Evolutionary conservation across 1,140 invertebrate species (phyloP).

Genomic region (Drosophila punjabiensis): DNA sequence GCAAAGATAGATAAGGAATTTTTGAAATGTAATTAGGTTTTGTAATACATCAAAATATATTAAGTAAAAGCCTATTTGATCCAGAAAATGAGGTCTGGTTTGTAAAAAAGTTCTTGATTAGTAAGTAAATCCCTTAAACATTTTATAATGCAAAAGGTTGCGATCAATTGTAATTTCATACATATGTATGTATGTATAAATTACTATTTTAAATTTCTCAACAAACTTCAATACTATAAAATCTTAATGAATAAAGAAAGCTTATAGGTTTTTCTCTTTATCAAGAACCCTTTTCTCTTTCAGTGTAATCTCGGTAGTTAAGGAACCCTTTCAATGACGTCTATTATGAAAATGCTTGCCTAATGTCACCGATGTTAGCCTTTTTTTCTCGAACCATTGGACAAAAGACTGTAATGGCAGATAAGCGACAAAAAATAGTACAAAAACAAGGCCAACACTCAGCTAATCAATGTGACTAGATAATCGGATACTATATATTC

Average conservation of each 20-base stretch:
- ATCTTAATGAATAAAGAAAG: background rate
- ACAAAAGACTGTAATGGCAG: conserved; percentile 26
- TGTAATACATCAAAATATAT: background rate
- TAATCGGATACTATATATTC: conserved; percentile 16
- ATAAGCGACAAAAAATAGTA: conserved; percentile 12
- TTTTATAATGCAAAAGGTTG: too few species aligned
- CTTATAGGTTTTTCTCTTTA: background rate
- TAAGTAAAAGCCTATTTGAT: conserved; percentile 4
- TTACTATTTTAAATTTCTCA: too few species aligned
- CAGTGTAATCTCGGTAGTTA: background rate
- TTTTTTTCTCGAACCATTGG: conserved; percentile 11
- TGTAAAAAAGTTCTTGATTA: background rate
- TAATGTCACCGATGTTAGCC: conserved; percentile 8
- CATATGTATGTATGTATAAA: too few species aligned
- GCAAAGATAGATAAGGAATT: background rate
- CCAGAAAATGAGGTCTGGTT: background rate
- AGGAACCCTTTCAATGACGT: background rate
- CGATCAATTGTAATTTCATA: too few species aligned
- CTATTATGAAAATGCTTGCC: background rate
- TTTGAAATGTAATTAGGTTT: background rate
- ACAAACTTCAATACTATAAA: background rate
- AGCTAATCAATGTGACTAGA: conserved; percentile 29
- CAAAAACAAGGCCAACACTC: conserved; percentile 22
- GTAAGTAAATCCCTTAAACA: too few species aligned
- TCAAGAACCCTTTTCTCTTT: background rate